phyloP scores from a whole-genome alignment of 2,113 vertebrate genomes.

The Sander lucioperca region DNA sequence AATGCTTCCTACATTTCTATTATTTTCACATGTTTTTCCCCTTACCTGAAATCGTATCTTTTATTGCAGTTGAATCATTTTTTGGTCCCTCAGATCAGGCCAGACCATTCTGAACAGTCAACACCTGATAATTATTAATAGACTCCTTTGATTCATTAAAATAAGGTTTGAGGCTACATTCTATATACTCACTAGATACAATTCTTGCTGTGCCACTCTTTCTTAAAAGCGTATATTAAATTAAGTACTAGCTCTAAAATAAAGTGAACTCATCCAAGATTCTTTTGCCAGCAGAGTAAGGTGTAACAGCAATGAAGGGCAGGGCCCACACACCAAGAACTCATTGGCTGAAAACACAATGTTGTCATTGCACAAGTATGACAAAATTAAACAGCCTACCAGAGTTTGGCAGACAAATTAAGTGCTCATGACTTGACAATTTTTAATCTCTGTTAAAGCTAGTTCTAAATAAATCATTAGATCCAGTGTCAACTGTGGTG shows the following conservation, averaged over 20 bases:
- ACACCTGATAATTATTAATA: no score
- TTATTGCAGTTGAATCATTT: no score
- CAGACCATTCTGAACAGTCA: no score
- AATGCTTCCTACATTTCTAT: no score
- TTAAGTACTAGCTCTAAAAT: not conserved
- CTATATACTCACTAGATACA: conserved; percentile 11
- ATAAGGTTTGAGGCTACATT: no score
- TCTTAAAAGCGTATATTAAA: not conserved
- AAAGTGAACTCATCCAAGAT: no score
- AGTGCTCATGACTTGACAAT: not conserved
- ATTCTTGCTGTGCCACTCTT: not conserved
- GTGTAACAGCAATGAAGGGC: not conserved
- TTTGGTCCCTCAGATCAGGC: no score
- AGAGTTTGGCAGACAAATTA: not conserved
- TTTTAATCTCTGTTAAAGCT: not conserved
- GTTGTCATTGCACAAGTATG: not conserved
- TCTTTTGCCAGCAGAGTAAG: not conserved
- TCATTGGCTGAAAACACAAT: not conserved
- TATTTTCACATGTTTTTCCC: no score
- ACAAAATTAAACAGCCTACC: not conserved
- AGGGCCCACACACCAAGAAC: not conserved
- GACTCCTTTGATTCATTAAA: no score
- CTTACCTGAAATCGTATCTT: no score
- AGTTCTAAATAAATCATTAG: not conserved
- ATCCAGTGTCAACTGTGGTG: no score